Base-by-base conservation (phyloP, 2,888 invertebrate species). In the Andrena camellia region DNA sequence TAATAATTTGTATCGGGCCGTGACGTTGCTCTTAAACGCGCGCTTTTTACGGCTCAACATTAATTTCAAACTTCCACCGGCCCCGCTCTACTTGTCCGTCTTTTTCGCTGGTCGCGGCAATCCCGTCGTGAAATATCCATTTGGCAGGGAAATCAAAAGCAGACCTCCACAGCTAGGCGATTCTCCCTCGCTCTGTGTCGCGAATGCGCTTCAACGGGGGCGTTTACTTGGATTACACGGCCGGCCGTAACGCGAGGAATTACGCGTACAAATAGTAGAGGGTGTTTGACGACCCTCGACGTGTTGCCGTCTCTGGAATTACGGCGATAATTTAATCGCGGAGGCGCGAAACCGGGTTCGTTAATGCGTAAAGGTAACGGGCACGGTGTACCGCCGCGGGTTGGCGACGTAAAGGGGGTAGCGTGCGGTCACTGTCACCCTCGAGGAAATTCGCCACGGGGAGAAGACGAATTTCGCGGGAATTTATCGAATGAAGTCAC, bases 281-380 rank as follows among this genome's bases (percentile, higher is more conserved):
- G 64, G 71, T 74, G 70, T 74, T 83, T 73, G 81, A 82, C 63
- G 74, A 80, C 59, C 52, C 67, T 70, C 67, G 76, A 67, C 70
- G 72, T 72, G 57, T n/a, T 77, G 57, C 71, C 78, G 76, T 83
- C 64, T 62, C 62, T 69, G 78, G 85, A 86, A 86, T 88, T 85
- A 80, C 83, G 59, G 63, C 59, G 79, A 85, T 83, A 83, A 88
- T 88, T 88, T 86, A 78, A 86, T 87, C 73, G 79, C 50, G 66
- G 60, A 48, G 52, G 60, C 71, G 76, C 70, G 48, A 69, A 84
- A 72, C 64, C 50, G 76, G 20, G 68, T 77, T 78, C 78, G 78
- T 77, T 78, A 71, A 76, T 80, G 52, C 80, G 70, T n/a, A n/a
- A 63, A 66, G 31, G 60, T 50, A 48, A 66, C 57, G 3, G 4